Evolutionary conservation across 2,888 invertebrate species (phyloP), one percentile per base, ranked within the genome.

Genomic region (Pseudococcus viburni): DNA sequence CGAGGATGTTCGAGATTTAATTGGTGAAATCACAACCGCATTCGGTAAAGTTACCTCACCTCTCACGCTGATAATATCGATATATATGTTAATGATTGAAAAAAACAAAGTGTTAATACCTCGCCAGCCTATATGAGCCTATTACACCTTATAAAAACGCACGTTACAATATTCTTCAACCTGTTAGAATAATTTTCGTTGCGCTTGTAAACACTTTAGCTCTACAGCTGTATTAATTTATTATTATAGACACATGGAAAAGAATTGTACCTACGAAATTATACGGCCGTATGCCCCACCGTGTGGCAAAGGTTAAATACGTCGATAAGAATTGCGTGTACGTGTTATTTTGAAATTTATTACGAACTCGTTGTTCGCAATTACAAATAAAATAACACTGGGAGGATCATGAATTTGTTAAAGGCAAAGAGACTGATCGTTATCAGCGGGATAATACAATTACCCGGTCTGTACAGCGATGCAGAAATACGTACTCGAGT

Each of bases 291-390:
- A 42, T 64, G 64, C 22, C 64, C 64, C 64, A 64, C 64, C 19
- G 64, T 22, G 64, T 64, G 64, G 64, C 64, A 64, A 64, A 64
- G 64, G 64, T 64, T 64, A 64, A 64, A 64, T 64, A 64, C 64
- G 64, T 22, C 19, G 64, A 64, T 64, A 64, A 19, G 64, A 64
- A 64, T 64, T 64, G 64, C 64, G 64, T 64, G 64, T 64, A 64
- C 64, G 64, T 64, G 64, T 64, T 64, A 64, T 64, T 64, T 64
- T 64, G 64, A 64, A 64, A 64, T 64, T 64, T 64, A 64, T 64
- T 64, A 64, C 64, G 64, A 64, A 64, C 64, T 19, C 64, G 64
- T 64, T 64, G 64, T 22, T 64, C 64, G 64, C 64, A 64, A 64
- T 64, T 64, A 64, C 64, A 64, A 64, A 64, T 64, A 64, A 64